These are phyloP conservation scores for Eretmocerus hayati DNA, from an alignment of 2,888 invertebrate genomes.

Conservation along the genomic window DNA sequence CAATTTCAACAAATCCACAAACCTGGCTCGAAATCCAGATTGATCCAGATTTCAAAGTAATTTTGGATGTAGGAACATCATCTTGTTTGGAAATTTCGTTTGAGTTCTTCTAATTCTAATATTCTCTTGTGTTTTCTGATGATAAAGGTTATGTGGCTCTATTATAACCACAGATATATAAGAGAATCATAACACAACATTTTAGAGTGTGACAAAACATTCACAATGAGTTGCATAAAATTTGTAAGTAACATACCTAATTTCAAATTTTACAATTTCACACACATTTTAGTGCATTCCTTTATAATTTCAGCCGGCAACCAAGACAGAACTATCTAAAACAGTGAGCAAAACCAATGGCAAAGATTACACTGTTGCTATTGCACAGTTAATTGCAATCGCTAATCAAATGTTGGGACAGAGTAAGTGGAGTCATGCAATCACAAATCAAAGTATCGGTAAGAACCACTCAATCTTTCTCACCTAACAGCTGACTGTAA, in stretches of 20 bases:
- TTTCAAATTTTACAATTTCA: neutral
- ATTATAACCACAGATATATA: too few relatives aligned
- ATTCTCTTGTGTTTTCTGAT: too few relatives aligned
- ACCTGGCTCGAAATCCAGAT: too few relatives aligned
- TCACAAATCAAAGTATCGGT: slow-evolving; percentile 25
- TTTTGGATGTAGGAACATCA: too few relatives aligned
- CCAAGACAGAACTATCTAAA: slow-evolving; percentile 12
- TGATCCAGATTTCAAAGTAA: too few relatives aligned
- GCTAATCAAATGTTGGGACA: slow-evolving; percentile 24
- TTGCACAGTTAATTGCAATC: slow-evolving; percentile 15
- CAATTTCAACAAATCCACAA: too few relatives aligned
- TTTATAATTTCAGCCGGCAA: slow-evolving; percentile 14
- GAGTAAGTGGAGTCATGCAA: slow-evolving; percentile 24
- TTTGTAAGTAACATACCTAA: slow-evolving; percentile 16
- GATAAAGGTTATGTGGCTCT: too few relatives aligned
- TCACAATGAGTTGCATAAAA: slow-evolving; percentile 23
- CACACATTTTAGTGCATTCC: neutral
- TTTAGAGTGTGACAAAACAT: too few relatives aligned
- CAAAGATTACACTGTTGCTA: neutral
- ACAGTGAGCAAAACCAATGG: slow-evolving; percentile 7
- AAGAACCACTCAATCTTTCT: slow-evolving; percentile 1
- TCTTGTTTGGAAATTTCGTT: neutral
- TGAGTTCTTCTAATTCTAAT: neutral
- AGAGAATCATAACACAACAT: too few relatives aligned
- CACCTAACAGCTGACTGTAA: neutral